Evolutionary conservation across 2,888 invertebrate genomes (phyloP), one percentile per base, ranked within the genome.

Genomic region (Ornithoptera alexandrae): DNA sequence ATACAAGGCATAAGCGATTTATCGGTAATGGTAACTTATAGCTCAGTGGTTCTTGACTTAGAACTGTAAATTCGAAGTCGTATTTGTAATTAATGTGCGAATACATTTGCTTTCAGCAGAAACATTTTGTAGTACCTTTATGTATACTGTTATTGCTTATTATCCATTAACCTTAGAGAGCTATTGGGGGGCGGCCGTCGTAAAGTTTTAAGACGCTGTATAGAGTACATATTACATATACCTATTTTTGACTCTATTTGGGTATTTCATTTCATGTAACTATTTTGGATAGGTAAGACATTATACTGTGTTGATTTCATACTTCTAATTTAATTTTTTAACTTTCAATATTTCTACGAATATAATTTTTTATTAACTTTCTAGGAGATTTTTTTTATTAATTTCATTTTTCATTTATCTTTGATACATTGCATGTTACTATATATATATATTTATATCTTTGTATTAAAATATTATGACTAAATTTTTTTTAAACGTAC

Each of bases 141-240:
- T 56, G 56, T 67, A 62, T 62, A 67, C 39, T 62, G 62, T 67
- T 67, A 62, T 24, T 22, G 67, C 22, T 62, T 67, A 62, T 67
- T 67, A 56, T 62, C 42, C 56, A 62, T 67, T 62, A 62, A 62
- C 36, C 22, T 22, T 42, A 62, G n/a, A 53, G 53, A 15, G 56
- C 24, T 30, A 66, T 66, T 50, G 59, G 46, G 50, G 50, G 58
- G 65, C 39, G 58, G 17, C 57, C 56, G 10, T 12, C 65, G 15
- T 65, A 58, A 65, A 65, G 22, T 58, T 65, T 65, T 65, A 65
- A 65, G 65, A 42, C 36, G 39, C 20, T n/a, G 17, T 61, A 39
- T 61, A 39, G 15, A 5, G 17, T 50, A 50, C 17, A 50, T 24
- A 24, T 24, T 50, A 50, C 17, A 50, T 17, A 5, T 15, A 18